These are phyloP conservation scores for Euzophera pinguis DNA, from an alignment of 2,888 invertebrate species.

Conservation along the genomic window DNA sequence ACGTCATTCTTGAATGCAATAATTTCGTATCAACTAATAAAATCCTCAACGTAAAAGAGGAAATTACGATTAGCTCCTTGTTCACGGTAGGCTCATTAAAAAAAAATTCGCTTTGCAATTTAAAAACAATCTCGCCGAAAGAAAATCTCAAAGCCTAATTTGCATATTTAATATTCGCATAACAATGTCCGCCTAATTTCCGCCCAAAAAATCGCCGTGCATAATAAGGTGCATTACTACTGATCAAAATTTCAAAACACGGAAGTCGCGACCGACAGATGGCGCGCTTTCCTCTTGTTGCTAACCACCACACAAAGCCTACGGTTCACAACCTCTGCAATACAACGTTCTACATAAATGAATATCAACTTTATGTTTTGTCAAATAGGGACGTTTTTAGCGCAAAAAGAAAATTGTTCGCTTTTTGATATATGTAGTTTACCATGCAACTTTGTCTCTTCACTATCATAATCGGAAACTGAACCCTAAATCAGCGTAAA, in stretches of 20 bases:
- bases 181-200: constrained; percentile 12
- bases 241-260: constrained; percentile 62
- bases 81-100: too few species aligned
- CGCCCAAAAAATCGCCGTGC: constrained; percentile 26
- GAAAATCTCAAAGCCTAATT: neutral
- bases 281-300: constrained; percentile 71
- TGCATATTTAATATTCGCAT: constrained; percentile 5
- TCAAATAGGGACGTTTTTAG: constrained; percentile 17
- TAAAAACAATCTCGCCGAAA: neutral
- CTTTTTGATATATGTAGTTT: constrained; percentile 65
- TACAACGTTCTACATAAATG: neutral
- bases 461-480: constrained; percentile 30
- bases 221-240: constrained; percentile 61
- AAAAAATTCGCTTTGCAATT: too few species aligned
- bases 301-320: constrained; percentile 68
- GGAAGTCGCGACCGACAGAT: constrained; percentile 66
- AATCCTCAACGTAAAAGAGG: too few species aligned
- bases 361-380: constrained; percentile 29
- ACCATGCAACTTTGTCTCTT: constrained; percentile 44
- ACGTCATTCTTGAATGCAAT: too few species aligned
- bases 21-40: too few species aligned
- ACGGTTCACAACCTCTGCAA: constrained; percentile 44
- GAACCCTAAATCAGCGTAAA: constrained; percentile 33
- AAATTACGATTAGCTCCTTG: too few species aligned
- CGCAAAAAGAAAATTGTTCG: constrained; percentile 30